These are phyloP conservation scores for Drosophila baimaii DNA, from an alignment of 1,140 invertebrate genomes.

Conservation along the genomic window DNA sequence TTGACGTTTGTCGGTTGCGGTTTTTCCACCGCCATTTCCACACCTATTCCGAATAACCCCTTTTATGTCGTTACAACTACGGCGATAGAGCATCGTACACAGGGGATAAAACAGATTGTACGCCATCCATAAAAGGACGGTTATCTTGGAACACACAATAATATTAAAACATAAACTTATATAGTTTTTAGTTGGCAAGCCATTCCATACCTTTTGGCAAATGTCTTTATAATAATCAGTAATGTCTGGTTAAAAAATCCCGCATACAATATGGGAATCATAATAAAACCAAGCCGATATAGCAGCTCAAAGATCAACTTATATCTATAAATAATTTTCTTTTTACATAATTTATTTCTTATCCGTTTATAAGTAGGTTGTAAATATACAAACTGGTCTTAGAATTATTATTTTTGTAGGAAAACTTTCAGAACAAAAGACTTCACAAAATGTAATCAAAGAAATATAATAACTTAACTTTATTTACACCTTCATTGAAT, in stretches of 20 bases:
- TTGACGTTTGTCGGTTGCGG: conserved; percentile 61
- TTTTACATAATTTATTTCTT: too few relatives aligned
- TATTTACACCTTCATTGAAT: too few relatives aligned
- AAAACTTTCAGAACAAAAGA: too few relatives aligned
- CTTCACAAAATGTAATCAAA: too few relatives aligned
- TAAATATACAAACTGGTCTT: too few relatives aligned
- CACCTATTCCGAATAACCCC: conserved; percentile 27
- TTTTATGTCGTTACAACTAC: conserved; percentile 7
- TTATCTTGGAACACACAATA: background rate
- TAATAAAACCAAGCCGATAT: background rate
- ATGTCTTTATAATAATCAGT: too few relatives aligned
- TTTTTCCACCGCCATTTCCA: conserved; percentile 36
- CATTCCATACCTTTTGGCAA: background rate
- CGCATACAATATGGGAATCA: background rate
- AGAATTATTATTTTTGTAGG: too few relatives aligned
- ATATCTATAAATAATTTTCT: too few relatives aligned
- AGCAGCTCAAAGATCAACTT: background rate
- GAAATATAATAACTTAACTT: too few relatives aligned
- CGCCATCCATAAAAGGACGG: background rate
- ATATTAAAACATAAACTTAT: background rate
- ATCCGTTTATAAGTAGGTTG: too few relatives aligned
- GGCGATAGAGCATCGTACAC: conserved; percentile 9
- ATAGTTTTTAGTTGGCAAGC: too few relatives aligned
- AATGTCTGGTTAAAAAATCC: background rate
- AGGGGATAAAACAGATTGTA: conserved; percentile 9